Base-by-base conservation (phyloP, 2,797 vertebrate species). In the Poliocrania exsul region DNA sequence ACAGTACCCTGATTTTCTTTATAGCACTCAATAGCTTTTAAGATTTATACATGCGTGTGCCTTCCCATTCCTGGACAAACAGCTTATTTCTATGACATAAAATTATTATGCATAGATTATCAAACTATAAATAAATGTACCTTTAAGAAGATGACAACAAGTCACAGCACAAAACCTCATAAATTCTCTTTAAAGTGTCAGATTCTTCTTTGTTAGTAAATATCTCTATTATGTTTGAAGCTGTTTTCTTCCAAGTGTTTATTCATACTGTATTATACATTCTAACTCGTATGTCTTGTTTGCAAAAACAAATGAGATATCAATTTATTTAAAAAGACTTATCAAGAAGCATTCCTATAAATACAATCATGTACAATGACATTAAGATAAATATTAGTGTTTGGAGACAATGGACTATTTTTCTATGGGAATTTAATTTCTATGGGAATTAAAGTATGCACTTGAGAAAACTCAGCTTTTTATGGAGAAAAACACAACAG, bases 341-440 rank as follows among this genome's bases (percentile, higher is more conserved):
- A 90, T 67, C 37, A 82, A n/a, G 42, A 35, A 86, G 11, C 49
- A 74, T 75, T 82, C 71, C 69, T 46, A 38, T 75, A 83, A 92
- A 90, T 77, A 93, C 82, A 73, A 46, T 66, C 1, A 79, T 56
- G 29, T 50, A 69, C 51, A 73, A 75, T 58, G 31, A 72, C 66
- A 84, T 10, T 72, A 92, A 78, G n/a, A 91, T 64, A 96, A 95
- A 93, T 94, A 94, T 80, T 95, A 92, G 58, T 81, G 46, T 88
- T 94, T 69, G 28, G 84, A 74, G 44, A 90, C 84, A 96, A 96
- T 90, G 88, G 60, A 40, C 60, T 83, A 7, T 86, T 94, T 95
- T 94, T 90, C 90, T 90, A 67, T 42, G 80, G 83, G 86, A 95
- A 95, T 92, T 85, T 77, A 77, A 80, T 82, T 96, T 94, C 74